A percentile compares a stretch with the other conserved stretches of the same genome.
These are phyloP conservation scores for Dascyllus trimaculatus DNA, from an alignment of 2,113 vertebrate genomes.

Conservation along the genomic window DNA sequence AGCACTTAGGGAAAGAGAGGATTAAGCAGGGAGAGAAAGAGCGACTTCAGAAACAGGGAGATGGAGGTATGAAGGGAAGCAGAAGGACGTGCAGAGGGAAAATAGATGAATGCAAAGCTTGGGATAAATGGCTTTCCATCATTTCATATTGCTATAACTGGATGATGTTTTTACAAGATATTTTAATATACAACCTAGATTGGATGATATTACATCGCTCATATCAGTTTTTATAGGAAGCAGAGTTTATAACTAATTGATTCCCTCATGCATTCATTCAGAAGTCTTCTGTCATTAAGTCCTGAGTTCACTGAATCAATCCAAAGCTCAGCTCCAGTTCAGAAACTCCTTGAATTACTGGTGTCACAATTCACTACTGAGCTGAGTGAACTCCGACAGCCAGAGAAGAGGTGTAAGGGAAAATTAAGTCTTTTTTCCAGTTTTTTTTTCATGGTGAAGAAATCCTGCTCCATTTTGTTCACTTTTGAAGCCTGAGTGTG, in stretches of 20 bases:
- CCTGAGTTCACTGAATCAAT: conserved; percentile 54
- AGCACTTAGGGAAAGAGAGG: conserved; percentile 75
- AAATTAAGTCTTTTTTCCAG: conserved; percentile 49
- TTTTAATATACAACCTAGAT: conserved; percentile 29
- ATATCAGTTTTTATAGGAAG: conserved; percentile 26
- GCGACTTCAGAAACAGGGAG: conserved; percentile 30
- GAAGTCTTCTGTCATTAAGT: conserved; percentile 56
- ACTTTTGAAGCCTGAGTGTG: conserved; percentile 56
- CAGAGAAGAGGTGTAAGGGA: conserved; percentile 9
- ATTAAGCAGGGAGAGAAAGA: conserved; percentile 32
- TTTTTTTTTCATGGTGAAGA: conserved; percentile 39
- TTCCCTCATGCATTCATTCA: conserved; percentile 61
- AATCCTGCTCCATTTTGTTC: conserved; percentile 63
- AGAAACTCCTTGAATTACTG: conserved; percentile 60
- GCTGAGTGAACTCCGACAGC: conserved; percentile 53
- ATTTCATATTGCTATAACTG: conserved; percentile 10
- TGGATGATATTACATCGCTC: conserved; percentile 11
- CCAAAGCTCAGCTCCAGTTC: conserved; percentile 44
- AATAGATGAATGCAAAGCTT: conserved; percentile 39
- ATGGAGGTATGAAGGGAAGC: conserved; percentile 31
- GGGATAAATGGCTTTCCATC: conserved; percentile 16
- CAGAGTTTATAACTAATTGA: conserved; percentile 47
- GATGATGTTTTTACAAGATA: conserved; percentile 6
- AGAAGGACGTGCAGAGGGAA: conserved; percentile 28
- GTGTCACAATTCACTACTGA: conserved; percentile 55